phyloP scores from a whole-genome alignment of 2,888 invertebrate genomes.

The Dynastes maya region DNA sequence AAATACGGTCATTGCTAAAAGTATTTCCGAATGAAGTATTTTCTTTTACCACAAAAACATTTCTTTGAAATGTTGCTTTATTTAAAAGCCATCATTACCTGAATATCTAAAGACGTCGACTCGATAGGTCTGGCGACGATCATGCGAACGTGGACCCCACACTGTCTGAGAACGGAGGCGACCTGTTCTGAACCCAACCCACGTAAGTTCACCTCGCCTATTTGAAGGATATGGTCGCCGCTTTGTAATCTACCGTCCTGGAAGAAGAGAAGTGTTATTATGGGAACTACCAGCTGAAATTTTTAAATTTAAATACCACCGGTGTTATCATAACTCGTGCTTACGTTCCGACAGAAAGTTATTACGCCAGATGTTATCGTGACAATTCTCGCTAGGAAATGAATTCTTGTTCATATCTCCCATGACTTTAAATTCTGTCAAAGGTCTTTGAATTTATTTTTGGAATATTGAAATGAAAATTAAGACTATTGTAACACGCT shows the following conservation, averaged over 20 bases:
- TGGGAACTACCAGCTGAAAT: too few relatives aligned
- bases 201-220: slow-evolving; percentile 93
- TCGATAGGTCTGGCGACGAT: slow-evolving; percentile 90
- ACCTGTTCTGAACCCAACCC: slow-evolving; percentile 98
- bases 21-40: background rate
- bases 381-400: too few relatives aligned
- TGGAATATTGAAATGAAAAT: too few relatives aligned
- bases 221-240: slow-evolving; percentile 98
- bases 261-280: slow-evolving; percentile 52
- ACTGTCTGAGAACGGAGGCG: slow-evolving; percentile 90
- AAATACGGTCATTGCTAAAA: too few relatives aligned
- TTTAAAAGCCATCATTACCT: slow-evolving; percentile 65
- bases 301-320: too few relatives aligned
- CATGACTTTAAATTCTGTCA: too few relatives aligned
- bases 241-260: slow-evolving; percentile 96
- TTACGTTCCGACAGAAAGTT: too few relatives aligned
- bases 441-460: too few relatives aligned
- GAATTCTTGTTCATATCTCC: too few relatives aligned
- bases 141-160: slow-evolving; percentile 89
- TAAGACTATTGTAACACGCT: too few relatives aligned
- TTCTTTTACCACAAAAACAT: background rate
- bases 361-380: too few relatives aligned
- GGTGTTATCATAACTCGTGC: too few relatives aligned
- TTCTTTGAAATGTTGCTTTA: background rate
- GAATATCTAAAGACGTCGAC: slow-evolving; percentile 76